Percentiles rank a stretch among this genome's conserved stretches.
These are phyloP conservation scores for Sarotherodon lohbergeri DNA, from an alignment of 2,113 vertebrate genomes.

Conservation along the genomic window DNA sequence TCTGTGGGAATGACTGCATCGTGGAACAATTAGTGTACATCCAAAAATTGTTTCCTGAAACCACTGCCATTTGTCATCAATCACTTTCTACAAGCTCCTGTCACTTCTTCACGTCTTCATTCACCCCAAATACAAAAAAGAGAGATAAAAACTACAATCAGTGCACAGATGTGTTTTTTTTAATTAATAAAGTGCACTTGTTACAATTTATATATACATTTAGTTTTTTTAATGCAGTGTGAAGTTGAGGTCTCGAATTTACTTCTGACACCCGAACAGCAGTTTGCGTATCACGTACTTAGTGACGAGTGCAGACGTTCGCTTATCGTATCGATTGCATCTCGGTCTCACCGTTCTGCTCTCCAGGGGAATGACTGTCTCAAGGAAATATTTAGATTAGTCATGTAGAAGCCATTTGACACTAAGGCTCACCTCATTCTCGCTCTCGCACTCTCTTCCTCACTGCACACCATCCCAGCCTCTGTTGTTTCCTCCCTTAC, in stretches of 20 bases:
- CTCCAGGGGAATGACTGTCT: conserved; percentile 27
- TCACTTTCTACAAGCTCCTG: not conserved
- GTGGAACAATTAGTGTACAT: conserved; percentile 44
- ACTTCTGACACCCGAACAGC: not conserved
- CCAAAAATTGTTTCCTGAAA: conserved; percentile 29
- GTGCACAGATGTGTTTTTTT: not conserved
- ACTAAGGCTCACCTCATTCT: not conserved
- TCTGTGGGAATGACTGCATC: conserved; percentile 37
- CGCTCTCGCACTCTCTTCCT: not conserved
- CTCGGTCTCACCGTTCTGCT: not conserved
- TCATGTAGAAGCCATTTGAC: conserved; percentile 27
- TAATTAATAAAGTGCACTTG: not conserved
- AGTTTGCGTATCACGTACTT: not conserved
- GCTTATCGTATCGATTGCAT: conserved; percentile 17
- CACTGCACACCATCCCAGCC: not conserved
- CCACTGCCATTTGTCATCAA: conserved; percentile 17
- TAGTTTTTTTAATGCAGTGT: not conserved
- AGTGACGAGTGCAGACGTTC: not conserved
- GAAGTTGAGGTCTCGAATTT: not conserved
- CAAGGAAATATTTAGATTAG: conserved; percentile 30
- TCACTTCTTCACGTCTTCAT: not conserved
- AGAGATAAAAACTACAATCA: not conserved
- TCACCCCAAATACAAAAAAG: not conserved
- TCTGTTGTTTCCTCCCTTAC: not conserved
- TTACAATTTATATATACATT: not conserved